These are phyloP conservation scores for Falco columbarius DNA, from an alignment of 2,797 vertebrate genomes.

Conservation along the genomic window DNA sequence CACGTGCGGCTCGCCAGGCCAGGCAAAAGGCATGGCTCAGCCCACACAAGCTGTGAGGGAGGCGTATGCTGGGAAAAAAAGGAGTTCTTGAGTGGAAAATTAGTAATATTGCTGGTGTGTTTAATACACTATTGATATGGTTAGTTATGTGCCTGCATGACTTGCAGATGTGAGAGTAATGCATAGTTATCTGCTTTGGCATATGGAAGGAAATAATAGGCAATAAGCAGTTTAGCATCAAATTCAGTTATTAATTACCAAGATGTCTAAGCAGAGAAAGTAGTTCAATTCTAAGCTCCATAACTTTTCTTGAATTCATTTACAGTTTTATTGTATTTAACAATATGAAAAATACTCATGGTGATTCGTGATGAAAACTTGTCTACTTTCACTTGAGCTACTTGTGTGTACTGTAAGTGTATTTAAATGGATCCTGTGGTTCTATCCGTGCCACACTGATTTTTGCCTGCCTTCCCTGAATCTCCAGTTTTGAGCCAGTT, in stretches of 20 bases:
- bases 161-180: not conserved
- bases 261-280: not conserved
- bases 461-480: not conserved
- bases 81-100: not conserved
- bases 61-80: not conserved
- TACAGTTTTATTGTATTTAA: not conserved
- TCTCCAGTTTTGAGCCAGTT: not conserved
- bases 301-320: not conserved
- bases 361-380: not conserved
- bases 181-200: not conserved
- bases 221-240: not conserved
- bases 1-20: not conserved
- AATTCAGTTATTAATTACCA: conserved; percentile 4
- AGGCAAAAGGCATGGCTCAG: not conserved
- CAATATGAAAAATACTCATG: not conserved
- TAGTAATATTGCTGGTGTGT: not conserved
- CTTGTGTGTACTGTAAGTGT: not conserved
- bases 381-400: not conserved
- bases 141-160: not conserved
- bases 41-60: accelerated
- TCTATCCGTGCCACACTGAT: not conserved
- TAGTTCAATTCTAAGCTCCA: not conserved
- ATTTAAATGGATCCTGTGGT: not conserved
- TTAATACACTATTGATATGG: not conserved
- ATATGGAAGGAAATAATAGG: not conserved